These are phyloP conservation scores for Hypsibius dujardini DNA, from an alignment of 1,140 invertebrate species.

Conservation along the genomic window DNA sequence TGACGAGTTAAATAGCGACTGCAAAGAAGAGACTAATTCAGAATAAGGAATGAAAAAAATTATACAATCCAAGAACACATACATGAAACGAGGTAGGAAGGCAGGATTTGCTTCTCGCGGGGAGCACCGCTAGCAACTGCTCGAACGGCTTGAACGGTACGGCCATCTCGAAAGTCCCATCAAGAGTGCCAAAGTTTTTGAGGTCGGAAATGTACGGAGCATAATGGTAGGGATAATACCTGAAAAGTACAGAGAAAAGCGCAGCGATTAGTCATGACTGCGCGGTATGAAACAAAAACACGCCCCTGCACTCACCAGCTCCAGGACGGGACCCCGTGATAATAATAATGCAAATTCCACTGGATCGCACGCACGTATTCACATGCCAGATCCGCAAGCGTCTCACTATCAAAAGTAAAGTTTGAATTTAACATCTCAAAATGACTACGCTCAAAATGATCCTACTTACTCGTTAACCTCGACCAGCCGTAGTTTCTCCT, in stretches of 20 bases:
- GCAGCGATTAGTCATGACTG: not conserved
- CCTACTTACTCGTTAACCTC: conserved; percentile 32
- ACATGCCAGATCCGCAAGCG: conserved; percentile 57
- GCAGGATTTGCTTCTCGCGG: conserved; percentile 47
- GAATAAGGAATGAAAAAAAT: not conserved
- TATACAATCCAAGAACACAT: conserved; percentile 18
- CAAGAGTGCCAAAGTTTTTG: conserved; percentile 46
- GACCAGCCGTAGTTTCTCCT: conserved; percentile 48
- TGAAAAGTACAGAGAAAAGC: conserved; percentile 21
- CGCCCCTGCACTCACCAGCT: conserved; percentile 48
- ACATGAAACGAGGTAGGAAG: conserved; percentile 59
- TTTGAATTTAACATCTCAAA: too few species aligned
- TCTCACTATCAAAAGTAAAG: conserved; percentile 32
- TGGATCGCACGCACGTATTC: conserved; percentile 80
- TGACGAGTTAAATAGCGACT: conserved; percentile 14
- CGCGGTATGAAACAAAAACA: not conserved
- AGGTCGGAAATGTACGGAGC: conserved; percentile 87
- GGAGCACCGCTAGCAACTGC: conserved; percentile 78
- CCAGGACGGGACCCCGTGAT: conserved; percentile 86
- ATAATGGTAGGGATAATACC: conserved; percentile 76
- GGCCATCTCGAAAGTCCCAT: conserved; percentile 54
- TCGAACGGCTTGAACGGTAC: conserved; percentile 82
- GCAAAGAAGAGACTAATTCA: conserved; percentile 6
- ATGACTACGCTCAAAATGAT: too few species aligned
- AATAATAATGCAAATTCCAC: conserved; percentile 93